Conservation (phyloP, 2,888 invertebrate genomes). For the Tachina lurida region DNA sequence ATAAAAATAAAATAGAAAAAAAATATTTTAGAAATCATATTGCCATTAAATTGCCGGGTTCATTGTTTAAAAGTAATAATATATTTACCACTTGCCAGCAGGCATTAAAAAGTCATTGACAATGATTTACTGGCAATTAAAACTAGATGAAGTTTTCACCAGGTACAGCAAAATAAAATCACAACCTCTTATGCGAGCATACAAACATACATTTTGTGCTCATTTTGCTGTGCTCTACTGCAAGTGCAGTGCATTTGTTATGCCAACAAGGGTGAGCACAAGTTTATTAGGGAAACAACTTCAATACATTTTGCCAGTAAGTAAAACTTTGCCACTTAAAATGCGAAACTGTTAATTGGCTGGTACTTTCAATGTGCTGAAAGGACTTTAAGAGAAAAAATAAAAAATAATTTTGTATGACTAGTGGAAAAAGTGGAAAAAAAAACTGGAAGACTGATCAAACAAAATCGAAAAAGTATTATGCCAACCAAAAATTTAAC, state of each 20-base stretch:
- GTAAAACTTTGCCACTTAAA: conserved; percentile 58
- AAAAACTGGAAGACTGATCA: conserved; percentile 17
- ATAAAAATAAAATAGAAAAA: too few species aligned
- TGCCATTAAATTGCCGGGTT: conserved; percentile 24
- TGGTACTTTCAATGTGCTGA: conserved; percentile 15
- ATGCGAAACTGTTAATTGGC: conserved; percentile 63
- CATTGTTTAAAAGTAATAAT: conserved; percentile 18
- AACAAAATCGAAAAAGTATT: conserved; percentile 37
- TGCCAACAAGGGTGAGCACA: conserved; percentile 9
- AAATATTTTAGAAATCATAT: conserved; percentile 4
- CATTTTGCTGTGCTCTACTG: neutral
- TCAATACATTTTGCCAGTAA: conserved; percentile 38
- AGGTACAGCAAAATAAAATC: conserved; percentile 51
- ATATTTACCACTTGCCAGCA: conserved; percentile 52
- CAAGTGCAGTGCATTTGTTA: conserved; percentile 31
- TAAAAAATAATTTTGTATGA: neutral
- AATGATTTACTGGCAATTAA: conserved; percentile 69
- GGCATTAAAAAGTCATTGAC: conserved; percentile 69
- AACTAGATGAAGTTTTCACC: conserved; percentile 53
- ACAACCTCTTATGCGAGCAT: neutral
- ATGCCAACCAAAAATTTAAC: conserved; percentile 13
- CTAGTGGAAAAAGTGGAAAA: neutral
- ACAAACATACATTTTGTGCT: neutral
- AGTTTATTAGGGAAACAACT: conserved; percentile 45
- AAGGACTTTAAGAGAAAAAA: conserved; percentile 17